Evolutionary conservation across 2,113 vertebrate species (phyloP).

Genomic region (Limanda limanda): DNA sequence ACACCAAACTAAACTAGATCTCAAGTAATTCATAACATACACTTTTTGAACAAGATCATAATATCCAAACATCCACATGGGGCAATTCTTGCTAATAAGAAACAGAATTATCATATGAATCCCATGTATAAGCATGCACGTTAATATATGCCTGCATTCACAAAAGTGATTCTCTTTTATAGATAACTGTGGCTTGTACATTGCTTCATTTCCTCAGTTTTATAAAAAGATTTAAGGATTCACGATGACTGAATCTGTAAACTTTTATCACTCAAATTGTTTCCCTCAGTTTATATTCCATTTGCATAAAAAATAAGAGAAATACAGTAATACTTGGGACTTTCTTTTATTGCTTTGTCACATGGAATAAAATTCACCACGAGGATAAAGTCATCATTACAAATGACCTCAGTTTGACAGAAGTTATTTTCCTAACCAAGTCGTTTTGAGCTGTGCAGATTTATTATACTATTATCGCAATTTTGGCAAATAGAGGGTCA

Average conservation of each 20-base stretch:
- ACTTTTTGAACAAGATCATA: neutral
- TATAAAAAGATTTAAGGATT: neutral
- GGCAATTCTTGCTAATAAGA: too few relatives aligned
- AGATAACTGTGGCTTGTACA: neutral
- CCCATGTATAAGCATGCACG: too few relatives aligned
- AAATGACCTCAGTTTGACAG: constrained; percentile 28
- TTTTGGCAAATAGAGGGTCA: constrained; percentile 46
- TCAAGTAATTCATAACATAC: too few relatives aligned
- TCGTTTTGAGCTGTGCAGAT: constrained; percentile 25
- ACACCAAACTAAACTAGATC: neutral
- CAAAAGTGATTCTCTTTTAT: neutral
- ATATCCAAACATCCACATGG: too few relatives aligned
- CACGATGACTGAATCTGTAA: neutral
- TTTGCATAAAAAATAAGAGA: neutral
- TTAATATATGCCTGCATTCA: too few relatives aligned
- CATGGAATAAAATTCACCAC: constrained; percentile 6
- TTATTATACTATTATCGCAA: constrained; percentile 58
- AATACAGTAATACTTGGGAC: neutral
- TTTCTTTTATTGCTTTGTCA: constrained; percentile 5
- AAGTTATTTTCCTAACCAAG: constrained; percentile 39
- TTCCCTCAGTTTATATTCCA: neutral
- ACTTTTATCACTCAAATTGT: neutral
- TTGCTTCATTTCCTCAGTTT: neutral
- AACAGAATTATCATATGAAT: too few relatives aligned
- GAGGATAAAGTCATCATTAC: constrained; percentile 21